Evolutionary conservation across 2,113 vertebrate genomes (phyloP).

Genomic region (Leucosticte australis): DNA sequence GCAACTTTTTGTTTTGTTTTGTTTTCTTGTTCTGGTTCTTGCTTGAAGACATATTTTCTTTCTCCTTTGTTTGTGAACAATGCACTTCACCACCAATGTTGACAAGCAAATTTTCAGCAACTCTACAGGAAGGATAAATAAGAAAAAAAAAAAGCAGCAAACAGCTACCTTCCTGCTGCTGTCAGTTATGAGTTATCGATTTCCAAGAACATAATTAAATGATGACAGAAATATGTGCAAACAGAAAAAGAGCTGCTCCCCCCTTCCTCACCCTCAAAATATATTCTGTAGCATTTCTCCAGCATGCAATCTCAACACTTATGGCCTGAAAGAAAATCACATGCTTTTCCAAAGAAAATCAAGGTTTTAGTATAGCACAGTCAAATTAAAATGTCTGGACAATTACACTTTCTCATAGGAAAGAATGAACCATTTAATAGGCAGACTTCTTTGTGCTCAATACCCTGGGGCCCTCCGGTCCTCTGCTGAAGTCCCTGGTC

Average conservation of each 20-base stretch:
- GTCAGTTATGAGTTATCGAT: slow-evolving; percentile 6
- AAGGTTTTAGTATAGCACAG: not conserved
- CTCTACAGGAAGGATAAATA: not conserved
- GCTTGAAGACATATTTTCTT: not conserved
- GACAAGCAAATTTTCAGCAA: slow-evolving; percentile 26
- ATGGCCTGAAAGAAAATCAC: not conserved
- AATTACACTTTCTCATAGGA: slow-evolving; percentile 2
- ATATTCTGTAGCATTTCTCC: not conserved
- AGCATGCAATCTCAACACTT: not conserved
- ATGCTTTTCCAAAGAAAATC: not conserved
- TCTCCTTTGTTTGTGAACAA: not conserved
- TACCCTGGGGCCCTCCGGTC: not conserved
- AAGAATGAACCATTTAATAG: slow-evolving; percentile 22
- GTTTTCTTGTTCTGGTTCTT: not conserved
- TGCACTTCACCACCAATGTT: not conserved
- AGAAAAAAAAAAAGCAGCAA: not conserved
- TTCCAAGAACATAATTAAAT: slow-evolving; percentile 5
- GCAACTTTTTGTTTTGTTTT: not conserved
- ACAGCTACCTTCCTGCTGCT: not conserved
- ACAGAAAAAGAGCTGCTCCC: not conserved
- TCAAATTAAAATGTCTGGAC: slow-evolving; percentile 26
- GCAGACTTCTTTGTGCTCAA: not conserved
- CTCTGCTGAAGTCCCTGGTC: not conserved
- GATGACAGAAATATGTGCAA: not conserved
- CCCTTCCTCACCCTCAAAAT: not conserved